These are phyloP conservation scores for Chrysomela aeneicollis DNA, from an alignment of 2,888 invertebrate genomes.

Conservation along the genomic window DNA sequence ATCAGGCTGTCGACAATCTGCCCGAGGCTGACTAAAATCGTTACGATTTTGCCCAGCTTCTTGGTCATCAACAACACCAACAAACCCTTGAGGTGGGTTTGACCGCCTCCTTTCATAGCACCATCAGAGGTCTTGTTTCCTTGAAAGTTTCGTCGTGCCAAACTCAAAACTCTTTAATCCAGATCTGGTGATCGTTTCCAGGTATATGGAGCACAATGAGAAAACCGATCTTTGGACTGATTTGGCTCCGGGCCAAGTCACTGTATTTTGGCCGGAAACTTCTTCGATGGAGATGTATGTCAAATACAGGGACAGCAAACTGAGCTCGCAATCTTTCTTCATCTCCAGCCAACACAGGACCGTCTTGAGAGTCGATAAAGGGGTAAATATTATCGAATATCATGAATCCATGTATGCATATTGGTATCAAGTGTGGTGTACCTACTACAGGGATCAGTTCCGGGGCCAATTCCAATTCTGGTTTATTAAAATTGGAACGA, in stretches of 20 bases:
- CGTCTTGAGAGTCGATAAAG: slow-evolving; percentile 83
- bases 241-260: slow-evolving; percentile 72
- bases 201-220: slow-evolving; percentile 88
- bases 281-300: slow-evolving; percentile 83
- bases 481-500: no score
- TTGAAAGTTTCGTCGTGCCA: no score
- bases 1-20: slow-evolving; percentile 75
- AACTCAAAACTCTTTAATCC: not conserved
- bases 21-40: slow-evolving; percentile 79
- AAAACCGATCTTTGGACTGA: slow-evolving; percentile 86
- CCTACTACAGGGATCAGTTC: no score
- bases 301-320: slow-evolving; percentile 77
- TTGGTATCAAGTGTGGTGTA: no score
- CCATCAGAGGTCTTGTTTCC: no score
- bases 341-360: slow-evolving; percentile 75
- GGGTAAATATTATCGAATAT: slow-evolving; percentile 65
- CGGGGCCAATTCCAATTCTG: no score
- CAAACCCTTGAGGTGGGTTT: slow-evolving; percentile 59
- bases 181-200: slow-evolving; percentile 34
- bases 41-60: slow-evolving; percentile 82
- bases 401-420: no score
- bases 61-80: slow-evolving; percentile 77
- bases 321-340: slow-evolving; percentile 80
- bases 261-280: slow-evolving; percentile 84
- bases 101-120: no score